Evolutionary conservation across 2,113 vertebrate genomes (phyloP).

Genomic region (Psittacara wagleri): DNA sequence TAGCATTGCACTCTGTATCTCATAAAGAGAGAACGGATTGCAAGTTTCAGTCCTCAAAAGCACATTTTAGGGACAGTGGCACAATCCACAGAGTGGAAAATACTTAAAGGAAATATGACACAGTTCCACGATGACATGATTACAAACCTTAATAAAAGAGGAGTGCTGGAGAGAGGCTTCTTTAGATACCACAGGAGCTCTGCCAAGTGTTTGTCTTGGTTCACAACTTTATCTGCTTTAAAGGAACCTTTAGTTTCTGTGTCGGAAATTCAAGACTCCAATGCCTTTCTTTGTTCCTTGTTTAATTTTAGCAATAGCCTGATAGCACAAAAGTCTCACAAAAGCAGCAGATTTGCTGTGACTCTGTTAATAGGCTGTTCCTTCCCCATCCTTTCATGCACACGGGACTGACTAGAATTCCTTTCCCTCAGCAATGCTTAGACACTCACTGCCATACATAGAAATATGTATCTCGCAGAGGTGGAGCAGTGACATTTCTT

Average conservation of each 20-base stretch:
- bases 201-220: not conserved
- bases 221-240: not conserved
- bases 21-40: not conserved
- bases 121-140: not conserved
- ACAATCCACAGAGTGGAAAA: not conserved
- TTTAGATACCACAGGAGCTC: not conserved
- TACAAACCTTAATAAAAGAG: not conserved
- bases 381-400: not conserved
- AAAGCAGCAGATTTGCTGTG: not conserved
- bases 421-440: not conserved
- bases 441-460: not conserved
- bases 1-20: not conserved
- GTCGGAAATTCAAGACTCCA: not conserved
- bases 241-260: not conserved
- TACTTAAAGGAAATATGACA: not conserved
- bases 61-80: not conserved
- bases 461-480: fast-evolving
- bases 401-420: not conserved
- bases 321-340: not conserved
- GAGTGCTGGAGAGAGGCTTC: not conserved
- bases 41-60: not conserved
- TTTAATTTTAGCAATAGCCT: not conserved
- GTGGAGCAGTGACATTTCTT: not conserved
- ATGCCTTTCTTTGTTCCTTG: not conserved
- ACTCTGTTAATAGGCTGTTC: not conserved